Evolutionary conservation across 2,113 vertebrate genomes (phyloP).

Genomic region (Catagonus wagneri): DNA sequence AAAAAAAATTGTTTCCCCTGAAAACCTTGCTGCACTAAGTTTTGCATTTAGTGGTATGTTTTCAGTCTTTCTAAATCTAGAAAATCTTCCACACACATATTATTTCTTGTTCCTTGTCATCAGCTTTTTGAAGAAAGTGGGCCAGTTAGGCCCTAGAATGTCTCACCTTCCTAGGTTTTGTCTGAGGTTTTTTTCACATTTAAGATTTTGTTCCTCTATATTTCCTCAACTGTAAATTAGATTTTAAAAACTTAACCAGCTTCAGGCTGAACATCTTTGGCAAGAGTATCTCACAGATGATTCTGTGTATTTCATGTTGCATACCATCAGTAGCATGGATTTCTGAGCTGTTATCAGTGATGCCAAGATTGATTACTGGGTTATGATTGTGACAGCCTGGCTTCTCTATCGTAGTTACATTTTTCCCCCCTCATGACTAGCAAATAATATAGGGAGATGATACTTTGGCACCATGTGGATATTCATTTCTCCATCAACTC

Average conservation of each 20-base stretch:
- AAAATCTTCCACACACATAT: background rate
- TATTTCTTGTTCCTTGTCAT: background rate
- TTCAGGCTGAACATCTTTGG: background rate
- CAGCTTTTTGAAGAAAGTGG: background rate
- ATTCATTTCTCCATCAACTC: background rate
- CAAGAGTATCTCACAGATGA: background rate
- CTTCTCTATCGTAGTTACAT: background rate
- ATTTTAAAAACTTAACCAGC: background rate
- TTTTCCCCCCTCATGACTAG: background rate
- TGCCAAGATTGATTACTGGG: background rate
- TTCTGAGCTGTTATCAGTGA: background rate
- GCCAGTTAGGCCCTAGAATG: background rate
- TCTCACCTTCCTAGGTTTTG: background rate
- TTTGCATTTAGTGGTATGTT: background rate
- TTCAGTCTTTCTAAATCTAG: background rate
- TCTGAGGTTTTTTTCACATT: conserved; percentile 13
- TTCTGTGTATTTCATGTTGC: background rate
- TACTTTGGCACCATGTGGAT: background rate
- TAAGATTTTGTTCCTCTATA: conserved; percentile 38
- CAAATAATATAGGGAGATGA: background rate
- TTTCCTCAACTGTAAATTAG: conserved; percentile 27
- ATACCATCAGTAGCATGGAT: background rate
- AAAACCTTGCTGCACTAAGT: background rate
- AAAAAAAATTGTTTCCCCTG: background rate
- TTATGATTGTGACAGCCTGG: background rate